These are phyloP conservation scores for Asteroscopus sphinx DNA, from an alignment of 2,888 invertebrate species.

Conservation along the genomic window DNA sequence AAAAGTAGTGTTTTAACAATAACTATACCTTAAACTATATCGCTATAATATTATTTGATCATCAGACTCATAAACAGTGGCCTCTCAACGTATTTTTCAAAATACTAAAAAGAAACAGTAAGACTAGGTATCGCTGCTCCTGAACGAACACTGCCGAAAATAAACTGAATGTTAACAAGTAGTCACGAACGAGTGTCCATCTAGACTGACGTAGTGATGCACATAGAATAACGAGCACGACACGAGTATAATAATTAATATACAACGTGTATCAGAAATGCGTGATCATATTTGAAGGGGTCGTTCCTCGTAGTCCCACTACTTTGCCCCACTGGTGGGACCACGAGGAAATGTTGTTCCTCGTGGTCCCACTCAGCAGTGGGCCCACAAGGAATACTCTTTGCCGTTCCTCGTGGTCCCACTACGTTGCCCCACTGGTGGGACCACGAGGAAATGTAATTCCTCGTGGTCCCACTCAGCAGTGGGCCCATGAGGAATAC, in stretches of 20 bases:
- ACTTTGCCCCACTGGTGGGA: no score
- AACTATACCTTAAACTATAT: constrained; percentile 4
- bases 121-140: constrained; percentile 10
- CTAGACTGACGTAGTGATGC: constrained; percentile 34
- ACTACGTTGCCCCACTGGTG: no score
- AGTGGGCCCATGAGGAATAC: no score
- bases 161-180: constrained; percentile 20
- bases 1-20: constrained; percentile 8
- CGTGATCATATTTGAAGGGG: no score
- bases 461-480: no score
- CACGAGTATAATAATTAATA: neutral
- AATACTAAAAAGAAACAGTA: constrained; percentile 12
- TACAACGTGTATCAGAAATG: no score
- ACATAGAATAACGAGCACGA: constrained; percentile 15
- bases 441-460: no score
- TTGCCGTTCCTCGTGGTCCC: no score
- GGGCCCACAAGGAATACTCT: no score
- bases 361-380: no score
- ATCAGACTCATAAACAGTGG: constrained; percentile 2
- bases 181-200: constrained; percentile 12
- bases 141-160: constrained; percentile 49
- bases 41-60: constrained; percentile 4
- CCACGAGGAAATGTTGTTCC: no score
- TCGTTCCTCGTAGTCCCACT: no score
- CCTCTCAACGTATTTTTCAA: constrained; percentile 14